Evolutionary conservation across 2,113 vertebrate species (phyloP).

Genomic region (Alosa alosa): DNA sequence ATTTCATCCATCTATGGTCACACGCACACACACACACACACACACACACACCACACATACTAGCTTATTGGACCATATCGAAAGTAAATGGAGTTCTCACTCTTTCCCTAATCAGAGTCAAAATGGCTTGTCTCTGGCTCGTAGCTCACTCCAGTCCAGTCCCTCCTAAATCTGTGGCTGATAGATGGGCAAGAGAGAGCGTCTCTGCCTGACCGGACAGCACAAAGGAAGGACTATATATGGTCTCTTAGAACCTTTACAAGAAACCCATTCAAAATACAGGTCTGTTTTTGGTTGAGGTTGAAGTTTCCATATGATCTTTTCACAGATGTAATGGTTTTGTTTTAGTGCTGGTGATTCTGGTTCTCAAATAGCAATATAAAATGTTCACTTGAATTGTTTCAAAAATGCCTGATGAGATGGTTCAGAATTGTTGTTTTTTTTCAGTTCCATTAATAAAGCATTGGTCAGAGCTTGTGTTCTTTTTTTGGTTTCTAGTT

Average conservation of each 20-base stretch:
- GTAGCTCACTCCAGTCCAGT: background rate
- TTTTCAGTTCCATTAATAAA: background rate
- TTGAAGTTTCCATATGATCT: background rate
- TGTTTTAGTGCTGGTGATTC: background rate
- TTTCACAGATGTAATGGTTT: background rate
- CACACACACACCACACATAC: background rate
- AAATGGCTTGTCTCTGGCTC: background rate
- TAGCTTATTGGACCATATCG: conserved; percentile 38
- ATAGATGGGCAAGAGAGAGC: background rate
- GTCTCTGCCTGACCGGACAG: background rate
- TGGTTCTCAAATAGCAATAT: background rate
- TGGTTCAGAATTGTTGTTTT: background rate
- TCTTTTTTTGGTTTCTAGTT: conserved; percentile 54
- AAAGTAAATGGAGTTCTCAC: conserved; percentile 27
- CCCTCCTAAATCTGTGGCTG: background rate
- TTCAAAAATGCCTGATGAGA: background rate
- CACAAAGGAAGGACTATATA: background rate
- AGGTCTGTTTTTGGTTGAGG: background rate
- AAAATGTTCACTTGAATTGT: background rate
- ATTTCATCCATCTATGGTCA: background rate
- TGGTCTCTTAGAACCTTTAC: background rate
- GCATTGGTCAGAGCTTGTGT: background rate
- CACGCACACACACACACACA: background rate
- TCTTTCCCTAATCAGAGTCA: conserved; percentile 43
- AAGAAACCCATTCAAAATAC: background rate